phyloP scores from a whole-genome alignment of 2,888 invertebrate genomes.

The Galerucella calmariensis region DNA sequence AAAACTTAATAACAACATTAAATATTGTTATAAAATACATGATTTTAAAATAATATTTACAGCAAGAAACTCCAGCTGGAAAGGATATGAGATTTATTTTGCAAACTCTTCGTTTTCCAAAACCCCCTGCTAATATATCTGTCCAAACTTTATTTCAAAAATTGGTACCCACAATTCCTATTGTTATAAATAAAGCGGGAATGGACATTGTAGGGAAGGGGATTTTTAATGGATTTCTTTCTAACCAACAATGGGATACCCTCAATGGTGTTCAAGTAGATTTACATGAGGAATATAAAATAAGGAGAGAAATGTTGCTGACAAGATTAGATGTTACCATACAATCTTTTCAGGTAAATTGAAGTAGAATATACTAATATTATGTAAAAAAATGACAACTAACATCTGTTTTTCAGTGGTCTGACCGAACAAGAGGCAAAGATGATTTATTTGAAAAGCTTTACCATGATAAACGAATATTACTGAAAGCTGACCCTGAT shows the following conservation, averaged over 20 bases:
- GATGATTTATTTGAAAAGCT: constrained; percentile 75
- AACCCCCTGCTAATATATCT: constrained; percentile 87
- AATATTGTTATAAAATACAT: neutral
- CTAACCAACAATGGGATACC: constrained; percentile 85
- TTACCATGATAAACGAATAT: constrained; percentile 69
- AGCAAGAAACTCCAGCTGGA: constrained; percentile 88
- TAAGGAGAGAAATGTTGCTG: constrained; percentile 86
- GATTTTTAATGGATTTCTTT: constrained; percentile 76
- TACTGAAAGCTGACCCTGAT: constrained; percentile 70
- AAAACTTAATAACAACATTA: constrained; percentile 9
- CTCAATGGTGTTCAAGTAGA: constrained; percentile 77
- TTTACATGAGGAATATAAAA: constrained; percentile 83
- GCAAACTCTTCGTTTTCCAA: constrained; percentile 83
- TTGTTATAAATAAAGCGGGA: constrained; percentile 70
- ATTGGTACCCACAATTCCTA: constrained; percentile 76
- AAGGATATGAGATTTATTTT: constrained; percentile 81
- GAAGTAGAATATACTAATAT: too few relatives aligned
- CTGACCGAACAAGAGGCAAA: constrained; percentile 79
- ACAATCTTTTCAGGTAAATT: constrained; percentile 88
- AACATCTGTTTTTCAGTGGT: constrained; percentile 73
- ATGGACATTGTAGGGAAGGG: constrained; percentile 78
- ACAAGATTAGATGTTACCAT: constrained; percentile 95
- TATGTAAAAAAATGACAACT: neutral
- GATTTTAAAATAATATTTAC: constrained; percentile 48
- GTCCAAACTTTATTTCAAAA: constrained; percentile 81